phyloP scores from a whole-genome alignment of 2,797 vertebrate genomes.

The Ambastaia sidthimunki region DNA sequence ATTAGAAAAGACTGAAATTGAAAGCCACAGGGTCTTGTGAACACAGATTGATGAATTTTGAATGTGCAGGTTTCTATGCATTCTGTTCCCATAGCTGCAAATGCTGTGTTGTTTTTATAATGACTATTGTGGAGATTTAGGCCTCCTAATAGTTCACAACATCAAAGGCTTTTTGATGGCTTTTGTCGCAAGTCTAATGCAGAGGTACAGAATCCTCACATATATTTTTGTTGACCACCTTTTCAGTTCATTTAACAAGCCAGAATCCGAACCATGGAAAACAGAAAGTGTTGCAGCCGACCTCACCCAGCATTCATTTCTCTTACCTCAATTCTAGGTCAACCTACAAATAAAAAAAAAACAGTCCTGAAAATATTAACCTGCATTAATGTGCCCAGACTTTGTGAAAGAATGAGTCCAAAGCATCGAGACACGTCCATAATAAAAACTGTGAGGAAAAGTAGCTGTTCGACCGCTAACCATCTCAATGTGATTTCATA shows the following conservation, averaged over 20 bases:
- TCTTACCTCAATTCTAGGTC: constrained; percentile 36
- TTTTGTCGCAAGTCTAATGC: constrained; percentile 22
- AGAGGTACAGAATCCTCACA: constrained; percentile 25
- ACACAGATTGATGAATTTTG: not conserved
- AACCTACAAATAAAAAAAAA: constrained; percentile 33
- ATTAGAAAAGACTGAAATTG: not conserved
- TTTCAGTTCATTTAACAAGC: constrained; percentile 26
- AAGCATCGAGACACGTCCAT: not conserved
- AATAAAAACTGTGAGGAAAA: not conserved
- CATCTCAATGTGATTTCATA: constrained; percentile 3
- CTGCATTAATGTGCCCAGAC: constrained; percentile 14
- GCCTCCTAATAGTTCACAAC: constrained; percentile 10
- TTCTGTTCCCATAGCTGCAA: not conserved
- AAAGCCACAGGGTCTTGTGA: not conserved
- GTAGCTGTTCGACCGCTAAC: not conserved
- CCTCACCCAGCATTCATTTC: constrained; percentile 2
- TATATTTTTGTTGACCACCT: constrained; percentile 34
- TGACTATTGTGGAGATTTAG: constrained; percentile 2
- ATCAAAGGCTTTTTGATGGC: constrained; percentile 37
- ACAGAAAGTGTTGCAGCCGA: not conserved
- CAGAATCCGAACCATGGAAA: constrained; percentile 16
- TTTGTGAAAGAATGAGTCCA: constrained; percentile 20
- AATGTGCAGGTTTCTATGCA: constrained; percentile 14
- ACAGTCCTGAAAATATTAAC: constrained; percentile 14
- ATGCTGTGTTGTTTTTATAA: not conserved